Evolutionary conservation across 2,888 invertebrate genomes (phyloP).

Genomic region (Blomia tropicalis): DNA sequence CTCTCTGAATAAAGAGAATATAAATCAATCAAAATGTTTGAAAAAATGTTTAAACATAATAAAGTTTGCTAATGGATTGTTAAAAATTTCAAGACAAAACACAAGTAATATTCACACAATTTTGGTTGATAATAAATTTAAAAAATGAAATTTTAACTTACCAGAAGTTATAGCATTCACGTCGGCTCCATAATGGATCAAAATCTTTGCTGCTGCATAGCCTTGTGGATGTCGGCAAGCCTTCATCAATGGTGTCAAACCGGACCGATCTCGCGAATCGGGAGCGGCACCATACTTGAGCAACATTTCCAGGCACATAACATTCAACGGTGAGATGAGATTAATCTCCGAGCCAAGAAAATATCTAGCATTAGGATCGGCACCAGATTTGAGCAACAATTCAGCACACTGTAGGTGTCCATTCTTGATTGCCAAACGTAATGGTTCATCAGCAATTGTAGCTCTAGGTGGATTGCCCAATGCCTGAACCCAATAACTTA

Average conservation of each 20-base stretch:
- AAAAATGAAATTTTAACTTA: conserved; percentile 39
- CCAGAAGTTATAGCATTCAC: conserved; percentile 69
- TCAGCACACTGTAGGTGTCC: conserved; percentile 51
- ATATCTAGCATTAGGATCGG: conserved; percentile 76
- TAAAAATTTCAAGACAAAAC: too few species aligned
- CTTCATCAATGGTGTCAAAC: conserved; percentile 77
- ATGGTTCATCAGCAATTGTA: conserved; percentile 52
- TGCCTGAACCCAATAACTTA: conserved; percentile 19
- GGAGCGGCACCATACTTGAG: conserved; percentile 72
- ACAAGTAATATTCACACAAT: background rate
- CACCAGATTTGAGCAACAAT: conserved; percentile 61
- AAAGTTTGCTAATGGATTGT: background rate
- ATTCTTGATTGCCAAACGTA: conserved; percentile 71
- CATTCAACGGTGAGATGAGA: conserved; percentile 55
- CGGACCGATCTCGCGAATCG: conserved; percentile 67
- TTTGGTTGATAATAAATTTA: background rate
- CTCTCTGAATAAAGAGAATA: too few species aligned
- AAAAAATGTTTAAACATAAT: background rate
- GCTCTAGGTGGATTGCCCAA: conserved; percentile 31
- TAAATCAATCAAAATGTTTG: background rate
- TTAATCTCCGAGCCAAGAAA: conserved; percentile 82
- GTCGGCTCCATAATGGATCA: conserved; percentile 64
- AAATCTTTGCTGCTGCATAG: conserved; percentile 54
- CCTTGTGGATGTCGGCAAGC: conserved; percentile 62
- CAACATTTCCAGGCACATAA: conserved; percentile 61